Evolutionary conservation across 1,140 invertebrate species (phyloP).

Genomic region (Hyles euphorbiae): DNA sequence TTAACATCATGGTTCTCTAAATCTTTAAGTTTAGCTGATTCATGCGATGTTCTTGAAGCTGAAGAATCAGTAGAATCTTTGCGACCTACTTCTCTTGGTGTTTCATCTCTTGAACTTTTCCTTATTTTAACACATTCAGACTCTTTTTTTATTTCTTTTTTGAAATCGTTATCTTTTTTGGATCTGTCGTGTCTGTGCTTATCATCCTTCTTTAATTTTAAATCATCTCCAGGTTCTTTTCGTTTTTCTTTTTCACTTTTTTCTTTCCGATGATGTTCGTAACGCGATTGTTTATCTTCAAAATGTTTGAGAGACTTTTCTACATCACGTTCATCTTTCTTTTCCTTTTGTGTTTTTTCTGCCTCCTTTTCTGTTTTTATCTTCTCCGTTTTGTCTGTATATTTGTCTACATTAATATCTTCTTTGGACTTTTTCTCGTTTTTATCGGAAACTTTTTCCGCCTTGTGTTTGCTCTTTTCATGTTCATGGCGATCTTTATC

Average conservation of each 20-base stretch:
- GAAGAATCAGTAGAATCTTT: slow-evolving; percentile 75
- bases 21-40: slow-evolving; percentile 66
- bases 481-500: slow-evolving; percentile 74
- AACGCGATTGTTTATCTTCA: slow-evolving; percentile 49
- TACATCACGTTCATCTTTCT: slow-evolving; percentile 63
- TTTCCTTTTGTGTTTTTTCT: slow-evolving; percentile 42
- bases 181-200: slow-evolving; percentile 54
- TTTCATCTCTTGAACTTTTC: slow-evolving; percentile 69
- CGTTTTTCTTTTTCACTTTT: slow-evolving; percentile 54
- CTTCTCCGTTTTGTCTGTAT: slow-evolving; percentile 58
- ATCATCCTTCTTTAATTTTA: slow-evolving; percentile 57
- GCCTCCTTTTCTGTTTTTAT: slow-evolving; percentile 45
- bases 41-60: slow-evolving; percentile 69
- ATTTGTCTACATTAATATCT: slow-evolving; percentile 59
- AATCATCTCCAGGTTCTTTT: slow-evolving; percentile 42
- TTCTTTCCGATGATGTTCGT: slow-evolving; percentile 59
- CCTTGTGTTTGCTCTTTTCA: slow-evolving; percentile 46
- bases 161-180: slow-evolving; percentile 55
- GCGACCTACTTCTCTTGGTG: slow-evolving; percentile 58
- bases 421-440: slow-evolving; percentile 71
- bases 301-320: slow-evolving; percentile 38
- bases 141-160: slow-evolving; percentile 58
- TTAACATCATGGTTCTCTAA: slow-evolving; percentile 58
- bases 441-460: slow-evolving; percentile 45
- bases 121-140: slow-evolving; percentile 45